Evolutionary conservation across 2,797 vertebrate species (phyloP).

Genomic region (Acomys russatus): DNA sequence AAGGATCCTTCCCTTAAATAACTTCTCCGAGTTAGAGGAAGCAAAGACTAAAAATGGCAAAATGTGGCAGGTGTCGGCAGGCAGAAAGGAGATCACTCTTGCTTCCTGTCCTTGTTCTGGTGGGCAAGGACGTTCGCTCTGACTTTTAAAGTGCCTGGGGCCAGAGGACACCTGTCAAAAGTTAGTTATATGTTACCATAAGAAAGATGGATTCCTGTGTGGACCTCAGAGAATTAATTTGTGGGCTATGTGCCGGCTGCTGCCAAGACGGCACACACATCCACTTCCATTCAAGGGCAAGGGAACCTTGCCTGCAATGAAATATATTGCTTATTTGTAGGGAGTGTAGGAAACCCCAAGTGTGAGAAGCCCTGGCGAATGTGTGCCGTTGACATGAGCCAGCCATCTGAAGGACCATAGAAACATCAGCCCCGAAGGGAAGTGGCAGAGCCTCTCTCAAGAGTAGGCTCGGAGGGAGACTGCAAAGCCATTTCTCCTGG

Average conservation of each 20-base stretch:
- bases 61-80: constrained; percentile 44
- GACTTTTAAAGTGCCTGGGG: constrained; percentile 72
- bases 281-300: constrained; percentile 69
- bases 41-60: constrained; percentile 56
- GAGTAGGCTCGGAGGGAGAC: neutral
- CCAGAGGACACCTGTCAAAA: constrained; percentile 74
- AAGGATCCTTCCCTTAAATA: constrained; percentile 66
- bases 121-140: constrained; percentile 44
- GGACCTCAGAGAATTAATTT: constrained; percentile 62
- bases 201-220: constrained; percentile 72
- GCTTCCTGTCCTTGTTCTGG: constrained; percentile 49
- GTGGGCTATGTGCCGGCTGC: neutral
- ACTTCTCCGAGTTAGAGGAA: constrained; percentile 53
- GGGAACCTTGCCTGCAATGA: constrained; percentile 49
- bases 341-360: neutral
- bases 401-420: neutral
- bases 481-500: neutral
- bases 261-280: neutral
- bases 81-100: neutral
- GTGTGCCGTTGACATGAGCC: neutral
- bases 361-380: neutral
- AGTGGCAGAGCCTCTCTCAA: neutral
- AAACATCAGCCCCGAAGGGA: neutral
- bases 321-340: neutral
- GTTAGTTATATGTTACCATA: constrained; percentile 73